Conservation (phyloP, 2,113 vertebrate species). For the Zosterops borbonicus region DNA sequence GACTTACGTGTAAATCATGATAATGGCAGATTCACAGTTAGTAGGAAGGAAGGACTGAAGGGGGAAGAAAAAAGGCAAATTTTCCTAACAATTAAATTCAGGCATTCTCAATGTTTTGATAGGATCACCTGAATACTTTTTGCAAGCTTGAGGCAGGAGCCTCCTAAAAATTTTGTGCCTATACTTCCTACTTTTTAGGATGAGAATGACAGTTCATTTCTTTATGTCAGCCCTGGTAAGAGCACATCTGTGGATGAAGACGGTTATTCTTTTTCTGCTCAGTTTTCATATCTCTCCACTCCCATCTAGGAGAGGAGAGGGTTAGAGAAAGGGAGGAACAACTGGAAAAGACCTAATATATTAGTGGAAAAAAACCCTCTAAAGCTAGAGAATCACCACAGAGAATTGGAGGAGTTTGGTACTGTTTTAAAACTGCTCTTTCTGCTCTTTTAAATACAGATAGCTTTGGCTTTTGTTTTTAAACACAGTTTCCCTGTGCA, state of each 20-base stretch:
- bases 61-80: neutral
- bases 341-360: neutral
- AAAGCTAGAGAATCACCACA: neutral
- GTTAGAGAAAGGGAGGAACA: neutral
- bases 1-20: neutral
- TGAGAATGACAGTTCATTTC: neutral
- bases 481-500: neutral
- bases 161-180: neutral
- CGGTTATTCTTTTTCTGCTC: neutral
- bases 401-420: neutral
- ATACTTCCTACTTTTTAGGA: neutral
- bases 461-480: neutral
- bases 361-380: neutral
- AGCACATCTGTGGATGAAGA: neutral
- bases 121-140: neutral
- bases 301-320: neutral
- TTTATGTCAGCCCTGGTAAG: constrained; percentile 5
- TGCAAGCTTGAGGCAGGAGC: neutral
- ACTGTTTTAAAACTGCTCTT: neutral
- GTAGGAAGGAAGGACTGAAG: neutral
- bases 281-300: neutral
- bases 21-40: neutral
- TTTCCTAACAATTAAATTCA: neutral
- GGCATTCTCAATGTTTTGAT: neutral
- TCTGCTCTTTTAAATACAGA: neutral